A percentile compares a stretch with the other conserved stretches of the same genome.
These are phyloP conservation scores for Sesamia nonagrioides DNA, from an alignment of 1,140 invertebrate genomes.

Conservation along the genomic window DNA sequence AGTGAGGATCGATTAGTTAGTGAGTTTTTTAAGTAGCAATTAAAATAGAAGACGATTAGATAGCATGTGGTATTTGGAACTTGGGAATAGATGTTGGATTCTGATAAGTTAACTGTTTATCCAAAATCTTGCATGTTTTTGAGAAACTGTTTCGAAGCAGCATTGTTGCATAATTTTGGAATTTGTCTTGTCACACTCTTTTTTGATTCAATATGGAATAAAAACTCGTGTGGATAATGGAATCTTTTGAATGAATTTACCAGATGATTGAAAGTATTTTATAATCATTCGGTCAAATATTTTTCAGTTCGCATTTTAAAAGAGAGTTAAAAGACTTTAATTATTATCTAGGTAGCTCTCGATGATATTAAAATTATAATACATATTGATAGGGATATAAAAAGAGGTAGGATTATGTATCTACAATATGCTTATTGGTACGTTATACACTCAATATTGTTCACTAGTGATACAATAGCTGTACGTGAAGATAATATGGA, in stretches of 20 bases:
- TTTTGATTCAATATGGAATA: neutral
- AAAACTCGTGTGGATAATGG: neutral
- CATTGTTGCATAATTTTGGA: conserved; percentile 11
- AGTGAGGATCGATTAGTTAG: conserved; percentile 49
- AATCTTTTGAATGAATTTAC: too few species aligned
- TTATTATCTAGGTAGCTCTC: too few species aligned
- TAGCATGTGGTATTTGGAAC: conserved; percentile 26
- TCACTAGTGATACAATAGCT: neutral
- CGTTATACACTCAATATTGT: neutral
- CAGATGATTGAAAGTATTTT: too few species aligned
- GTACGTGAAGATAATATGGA: conserved; percentile 19
- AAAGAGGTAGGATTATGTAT: too few species aligned
- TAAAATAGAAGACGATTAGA: conserved; percentile 30
- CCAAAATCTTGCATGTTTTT: neutral
- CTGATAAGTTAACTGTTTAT: conserved; percentile 39
- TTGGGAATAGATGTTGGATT: conserved; percentile 13
- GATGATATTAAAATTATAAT: too few species aligned
- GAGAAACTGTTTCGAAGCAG: neutral
- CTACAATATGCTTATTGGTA: too few species aligned
- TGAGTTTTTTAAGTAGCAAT: conserved; percentile 44
- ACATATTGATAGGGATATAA: too few species aligned
- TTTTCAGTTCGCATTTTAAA: too few species aligned
- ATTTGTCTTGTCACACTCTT: conserved; percentile 7
- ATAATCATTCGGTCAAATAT: too few species aligned
- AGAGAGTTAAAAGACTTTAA: too few species aligned